Evolutionary conservation across 2,113 vertebrate species (phyloP).

Genomic region (Poeciliopsis turrubarensis): DNA sequence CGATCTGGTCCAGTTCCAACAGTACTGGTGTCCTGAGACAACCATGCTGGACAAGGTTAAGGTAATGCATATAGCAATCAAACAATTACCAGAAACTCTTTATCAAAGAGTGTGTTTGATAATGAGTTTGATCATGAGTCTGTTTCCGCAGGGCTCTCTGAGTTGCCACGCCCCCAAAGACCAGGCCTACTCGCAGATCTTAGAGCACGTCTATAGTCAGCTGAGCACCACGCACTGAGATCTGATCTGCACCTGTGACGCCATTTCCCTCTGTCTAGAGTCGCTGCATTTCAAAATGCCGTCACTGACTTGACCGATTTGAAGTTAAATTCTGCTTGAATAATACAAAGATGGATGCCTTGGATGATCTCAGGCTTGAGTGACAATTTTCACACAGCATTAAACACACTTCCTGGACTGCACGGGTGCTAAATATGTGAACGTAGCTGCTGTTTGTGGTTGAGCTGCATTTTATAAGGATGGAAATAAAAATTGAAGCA

Average conservation of each 20-base stretch:
- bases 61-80: conserved; percentile 68
- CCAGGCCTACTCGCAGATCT: conserved; percentile 86
- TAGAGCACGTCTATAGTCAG: conserved; percentile 91
- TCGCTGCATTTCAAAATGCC: neutral
- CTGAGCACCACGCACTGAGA: conserved; percentile 79
- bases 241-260: conserved; percentile 2
- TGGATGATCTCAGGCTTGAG: conserved; percentile 22
- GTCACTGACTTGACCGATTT: conserved; percentile 2
- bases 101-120: neutral
- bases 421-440: conserved; percentile 19
- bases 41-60: conserved; percentile 95
- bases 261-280: neutral
- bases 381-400: conserved; percentile 22
- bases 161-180: conserved; percentile 93
- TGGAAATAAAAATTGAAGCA: conserved; percentile 4
- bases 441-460: conserved; percentile 1
- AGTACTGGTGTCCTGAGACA: conserved; percentile 90
- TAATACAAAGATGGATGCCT: conserved; percentile 50
- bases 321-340: conserved; percentile 43
- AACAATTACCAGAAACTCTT: neutral
- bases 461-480: conserved; percentile 10
- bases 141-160: conserved; percentile 85
- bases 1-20: conserved; percentile 89
- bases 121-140: neutral
- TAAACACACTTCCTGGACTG: conserved; percentile 1